Evolutionary conservation across 92 coral and sea anemone species (phyloP).

Genomic region (Epizoanthus illoricatus): DNA sequence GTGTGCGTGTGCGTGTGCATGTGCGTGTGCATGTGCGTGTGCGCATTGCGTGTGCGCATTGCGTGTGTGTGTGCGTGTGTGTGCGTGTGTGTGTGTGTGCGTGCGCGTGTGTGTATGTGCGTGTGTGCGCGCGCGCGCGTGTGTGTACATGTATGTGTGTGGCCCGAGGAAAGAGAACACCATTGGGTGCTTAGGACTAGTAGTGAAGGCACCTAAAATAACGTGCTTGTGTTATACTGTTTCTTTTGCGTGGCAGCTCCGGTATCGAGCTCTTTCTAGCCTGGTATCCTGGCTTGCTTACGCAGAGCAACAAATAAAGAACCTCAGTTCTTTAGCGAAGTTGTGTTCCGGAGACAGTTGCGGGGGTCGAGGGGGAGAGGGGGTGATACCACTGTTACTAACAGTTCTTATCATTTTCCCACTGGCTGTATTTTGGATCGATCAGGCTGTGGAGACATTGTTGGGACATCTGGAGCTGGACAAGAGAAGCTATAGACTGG

Average conservation of each 20-base stretch:
- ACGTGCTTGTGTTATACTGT: too few species aligned
- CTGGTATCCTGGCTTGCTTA: not conserved
- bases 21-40: not conserved
- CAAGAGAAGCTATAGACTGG: constrained; percentile 86
- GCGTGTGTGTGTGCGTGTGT: not conserved
- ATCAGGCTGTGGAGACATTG: constrained; percentile 88
- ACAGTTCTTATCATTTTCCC: constrained; percentile 20
- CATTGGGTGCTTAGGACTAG: too few species aligned
- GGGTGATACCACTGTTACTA: not conserved
- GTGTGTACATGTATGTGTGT: too few species aligned
- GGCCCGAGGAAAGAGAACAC: too few species aligned
- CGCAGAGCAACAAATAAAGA: not conserved
- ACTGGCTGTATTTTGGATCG: constrained; percentile 41
- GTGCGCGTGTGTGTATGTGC: not conserved
- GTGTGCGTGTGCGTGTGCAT: not conserved
- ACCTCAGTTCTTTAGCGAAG: too few species aligned
- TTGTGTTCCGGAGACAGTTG: too few species aligned
- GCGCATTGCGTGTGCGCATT: too few species aligned
- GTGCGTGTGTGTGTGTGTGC: not conserved
- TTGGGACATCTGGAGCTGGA: constrained; percentile 85
- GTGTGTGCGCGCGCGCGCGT: too few species aligned
- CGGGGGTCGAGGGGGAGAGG: too few species aligned
- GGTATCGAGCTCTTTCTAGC: not conserved
- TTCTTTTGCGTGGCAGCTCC: not conserved
- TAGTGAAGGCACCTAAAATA: too few species aligned